Evolutionary conservation across 2,888 invertebrate species (phyloP).

Genomic region (Leucophenga maculata): DNA sequence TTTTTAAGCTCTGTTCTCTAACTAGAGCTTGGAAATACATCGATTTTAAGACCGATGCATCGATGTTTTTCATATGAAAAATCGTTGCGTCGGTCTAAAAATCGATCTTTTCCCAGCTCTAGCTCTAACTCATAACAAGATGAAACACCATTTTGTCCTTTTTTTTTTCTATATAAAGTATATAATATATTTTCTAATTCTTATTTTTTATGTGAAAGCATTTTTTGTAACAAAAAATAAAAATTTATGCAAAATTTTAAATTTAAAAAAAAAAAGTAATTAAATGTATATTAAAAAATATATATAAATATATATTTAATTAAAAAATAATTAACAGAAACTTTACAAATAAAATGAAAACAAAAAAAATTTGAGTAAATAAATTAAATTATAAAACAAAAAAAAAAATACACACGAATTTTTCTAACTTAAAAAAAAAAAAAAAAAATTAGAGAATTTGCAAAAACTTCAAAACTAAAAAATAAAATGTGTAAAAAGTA

Average conservation of each 20-base stretch:
- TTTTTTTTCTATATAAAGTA: too few species aligned
- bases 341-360: conserved; percentile 60
- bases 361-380: conserved; percentile 38
- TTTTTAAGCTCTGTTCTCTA: conserved; percentile 17
- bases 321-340: conserved; percentile 72
- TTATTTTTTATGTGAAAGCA: conserved; percentile 16
- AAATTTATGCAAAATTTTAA: conserved; percentile 6
- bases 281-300: not conserved
- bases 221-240: not conserved
- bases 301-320: conserved; percentile 7
- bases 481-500: conserved; percentile 29
- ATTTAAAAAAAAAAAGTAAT: conserved; percentile 3
- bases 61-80: too few species aligned
- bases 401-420: conserved; percentile 54
- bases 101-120: too few species aligned
- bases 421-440: conserved; percentile 51
- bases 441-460: conserved; percentile 28
- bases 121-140: too few species aligned
- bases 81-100: too few species aligned
- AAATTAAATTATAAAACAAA: conserved; percentile 25
- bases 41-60: too few species aligned
- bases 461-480: conserved; percentile 16
- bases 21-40: too few species aligned
- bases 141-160: too few species aligned
- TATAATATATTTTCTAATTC: not conserved